These are phyloP conservation scores for Cancer borealis DNA, from an alignment of 2,888 invertebrate genomes.

Conservation along the genomic window DNA sequence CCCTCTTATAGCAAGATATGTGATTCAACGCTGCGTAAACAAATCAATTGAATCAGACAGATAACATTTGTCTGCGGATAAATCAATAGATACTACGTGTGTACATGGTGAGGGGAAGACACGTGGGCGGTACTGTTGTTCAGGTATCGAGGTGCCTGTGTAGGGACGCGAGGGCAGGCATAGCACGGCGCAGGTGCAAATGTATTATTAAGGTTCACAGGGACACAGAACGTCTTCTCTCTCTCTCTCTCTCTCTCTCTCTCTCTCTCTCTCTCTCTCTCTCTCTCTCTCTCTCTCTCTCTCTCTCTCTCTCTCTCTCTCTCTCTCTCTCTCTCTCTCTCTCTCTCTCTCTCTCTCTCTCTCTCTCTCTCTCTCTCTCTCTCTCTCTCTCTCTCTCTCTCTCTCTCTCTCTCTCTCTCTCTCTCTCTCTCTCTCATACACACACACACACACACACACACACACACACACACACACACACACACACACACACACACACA, in stretches of 20 bases:
- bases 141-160: slow-evolving; percentile 8
- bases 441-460: slow-evolving; percentile 34
- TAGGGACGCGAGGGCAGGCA: neutral
- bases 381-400: too few relatives aligned
- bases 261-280: too few relatives aligned
- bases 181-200: neutral
- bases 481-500: slow-evolving; percentile 48
- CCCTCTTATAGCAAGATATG: neutral
- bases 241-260: too few relatives aligned
- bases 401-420: too few relatives aligned
- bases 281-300: too few relatives aligned
- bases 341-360: too few relatives aligned
- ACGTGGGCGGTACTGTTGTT: slow-evolving; percentile 18
- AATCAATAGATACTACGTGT: neutral
- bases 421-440: too few relatives aligned
- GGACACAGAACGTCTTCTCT: too few relatives aligned
- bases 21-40: neutral
- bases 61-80: neutral
- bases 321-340: too few relatives aligned
- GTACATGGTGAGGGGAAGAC: neutral
- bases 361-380: too few relatives aligned
- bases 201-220: neutral
- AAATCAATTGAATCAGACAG: neutral
- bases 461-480: slow-evolving; percentile 10
- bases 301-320: too few relatives aligned